Evolutionary conservation across 2,888 invertebrate species (phyloP), one percentile per base, ranked within the genome.

Genomic region (Eupithecia pulchellata): DNA sequence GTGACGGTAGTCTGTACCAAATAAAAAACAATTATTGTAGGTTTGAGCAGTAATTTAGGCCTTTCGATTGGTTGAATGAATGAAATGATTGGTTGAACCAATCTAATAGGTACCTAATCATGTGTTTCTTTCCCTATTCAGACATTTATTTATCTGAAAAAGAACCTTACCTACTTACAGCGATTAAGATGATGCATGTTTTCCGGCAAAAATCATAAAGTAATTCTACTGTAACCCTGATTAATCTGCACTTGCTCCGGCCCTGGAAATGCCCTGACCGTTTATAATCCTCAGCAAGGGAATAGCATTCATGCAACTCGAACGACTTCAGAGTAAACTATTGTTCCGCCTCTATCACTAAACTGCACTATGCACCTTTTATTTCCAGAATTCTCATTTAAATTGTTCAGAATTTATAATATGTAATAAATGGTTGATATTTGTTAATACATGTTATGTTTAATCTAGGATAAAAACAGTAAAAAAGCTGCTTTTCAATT

Each of bases 281-380:
- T n/a, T n/a, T n/a, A n/a, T n/a, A n/a, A n/a, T n/a, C n/a, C n/a
- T n/a, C n/a, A n/a, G n/a, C n/a, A n/a, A n/a, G n/a, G n/a, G 58
- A 68, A 64, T 64, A 69, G 69, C 58, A 64, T 64, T 69, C 57
- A 64, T 64, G 63, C 57, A 65, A 64, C 58, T 61, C 58, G 11
- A 64, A 64, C 64, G 60, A 64, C 52, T 61, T 29, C 29, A n/a
- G n/a, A 69, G 69, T 52, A 60, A 47, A 57, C 64, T 64, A 34
- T 68, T 68, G 57, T 64, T 68, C 58, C 25, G n/a, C 25, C 42
- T 13, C 36, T 39, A 20, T 9, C 30, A 17, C 42, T 63, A 14
- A 2, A 39, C 4, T 17, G 4, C n/a, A n/a, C n/a, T n/a, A n/a
- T n/a, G n/a, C n/a, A n/a, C n/a, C n/a, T n/a, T n/a, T n/a, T n/a